Conservation (phyloP, 2,888 invertebrate species). For the Danaus chrysippus region DNA sequence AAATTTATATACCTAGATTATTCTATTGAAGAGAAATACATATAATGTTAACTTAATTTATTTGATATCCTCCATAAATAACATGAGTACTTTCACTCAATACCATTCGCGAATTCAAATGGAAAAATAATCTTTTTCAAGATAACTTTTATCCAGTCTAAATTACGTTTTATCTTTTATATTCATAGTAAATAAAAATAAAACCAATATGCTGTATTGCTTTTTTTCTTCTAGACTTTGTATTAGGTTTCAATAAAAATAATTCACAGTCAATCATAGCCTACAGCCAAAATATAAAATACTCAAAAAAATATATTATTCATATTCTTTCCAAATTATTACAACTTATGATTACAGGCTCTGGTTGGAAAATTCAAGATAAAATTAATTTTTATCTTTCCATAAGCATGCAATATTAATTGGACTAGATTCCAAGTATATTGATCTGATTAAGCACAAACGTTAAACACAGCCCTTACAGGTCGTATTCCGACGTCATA, state of each 20-base stretch:
- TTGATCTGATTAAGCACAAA: constrained; percentile 26
- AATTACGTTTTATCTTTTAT: background rate
- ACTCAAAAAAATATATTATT: too few species aligned
- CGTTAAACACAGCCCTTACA: constrained; percentile 25
- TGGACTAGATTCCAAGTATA: constrained; percentile 6
- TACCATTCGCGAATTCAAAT: background rate
- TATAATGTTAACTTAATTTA: background rate
- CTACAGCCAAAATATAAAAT: too few species aligned
- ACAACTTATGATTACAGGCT: too few species aligned
- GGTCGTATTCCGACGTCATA: constrained; percentile 27
- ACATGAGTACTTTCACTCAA: background rate
- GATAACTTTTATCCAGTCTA: background rate
- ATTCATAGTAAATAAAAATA: background rate
- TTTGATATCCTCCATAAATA: background rate
- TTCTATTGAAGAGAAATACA: background rate
- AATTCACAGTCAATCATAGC: too few species aligned
- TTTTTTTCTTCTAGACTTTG: too few species aligned
- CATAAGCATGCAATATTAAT: too few species aligned
- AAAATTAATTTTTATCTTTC: too few species aligned
- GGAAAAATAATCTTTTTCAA: background rate
- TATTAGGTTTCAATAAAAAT: too few species aligned
- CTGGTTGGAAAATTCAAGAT: too few species aligned
- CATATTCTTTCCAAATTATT: too few species aligned
- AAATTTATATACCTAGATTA: background rate
- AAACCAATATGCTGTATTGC: background rate